Evolutionary conservation across 2,888 invertebrate species (phyloP).

Genomic region (Eupithecia exiguata): DNA sequence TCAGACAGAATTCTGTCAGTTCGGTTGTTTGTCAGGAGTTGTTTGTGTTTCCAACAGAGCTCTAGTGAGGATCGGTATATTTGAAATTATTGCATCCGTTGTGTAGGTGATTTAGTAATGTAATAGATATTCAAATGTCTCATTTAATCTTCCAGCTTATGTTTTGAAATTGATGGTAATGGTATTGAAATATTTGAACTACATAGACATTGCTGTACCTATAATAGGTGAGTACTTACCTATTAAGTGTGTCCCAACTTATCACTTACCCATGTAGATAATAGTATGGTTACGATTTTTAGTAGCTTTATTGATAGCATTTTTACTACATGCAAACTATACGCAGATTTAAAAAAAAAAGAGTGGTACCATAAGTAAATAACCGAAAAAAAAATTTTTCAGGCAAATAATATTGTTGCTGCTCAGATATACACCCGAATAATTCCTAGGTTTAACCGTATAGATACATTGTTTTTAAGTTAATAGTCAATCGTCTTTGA

Average conservation of each 20-base stretch:
- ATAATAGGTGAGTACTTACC: too few relatives aligned
- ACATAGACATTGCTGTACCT: not conserved
- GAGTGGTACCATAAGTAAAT: too few relatives aligned
- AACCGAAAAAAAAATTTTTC: too few relatives aligned
- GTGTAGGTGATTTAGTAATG: not conserved
- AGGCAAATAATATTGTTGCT: too few relatives aligned
- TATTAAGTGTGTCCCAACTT: too few relatives aligned
- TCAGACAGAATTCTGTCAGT: constrained; percentile 1
- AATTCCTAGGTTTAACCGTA: not conserved
- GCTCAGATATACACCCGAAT: not conserved
- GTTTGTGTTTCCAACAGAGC: not conserved
- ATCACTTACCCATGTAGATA: too few relatives aligned
- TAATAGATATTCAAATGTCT: not conserved
- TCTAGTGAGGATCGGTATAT: not conserved
- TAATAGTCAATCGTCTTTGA: not conserved
- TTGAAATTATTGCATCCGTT: not conserved
- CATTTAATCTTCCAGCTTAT: not conserved
- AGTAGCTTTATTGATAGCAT: too few relatives aligned
- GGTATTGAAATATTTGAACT: not conserved
- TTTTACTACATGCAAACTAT: too few relatives aligned
- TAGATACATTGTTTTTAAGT: not conserved
- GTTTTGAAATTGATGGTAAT: not conserved
- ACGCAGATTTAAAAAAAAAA: too few relatives aligned
- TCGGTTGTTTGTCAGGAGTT: not conserved
- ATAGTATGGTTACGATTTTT: too few relatives aligned